Evolutionary conservation across 2,888 invertebrate genomes (phyloP), one percentile per base, ranked within the genome.

Genomic region (Rotaria socialis): DNA sequence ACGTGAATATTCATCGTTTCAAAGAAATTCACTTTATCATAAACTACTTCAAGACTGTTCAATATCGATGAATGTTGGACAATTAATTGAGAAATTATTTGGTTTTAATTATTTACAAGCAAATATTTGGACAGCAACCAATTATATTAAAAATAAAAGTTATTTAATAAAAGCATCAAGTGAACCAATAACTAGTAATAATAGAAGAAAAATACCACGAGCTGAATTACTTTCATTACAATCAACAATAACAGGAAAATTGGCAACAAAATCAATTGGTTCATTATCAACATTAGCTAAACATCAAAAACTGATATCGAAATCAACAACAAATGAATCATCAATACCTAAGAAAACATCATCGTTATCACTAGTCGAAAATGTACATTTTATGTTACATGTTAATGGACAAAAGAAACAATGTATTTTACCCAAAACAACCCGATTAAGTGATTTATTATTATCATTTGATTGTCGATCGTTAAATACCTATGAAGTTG

Each of bases 71-170:
- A 80, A 80, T 47, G n/a, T 80, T 4, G 80, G 80, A 80, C 80
- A 80, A 80, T 80, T 80, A n/a, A 80, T 80, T 11, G 47, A 80
- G 14, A 80, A 80, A 80, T 80, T 80, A n/a, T 80, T 80, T 47
- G 80, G 80, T 80, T 47, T 47, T n/a, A 80, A 80, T 80, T 80
- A 80, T 80, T 80, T 80, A 80, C 80, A 80, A 80, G 80, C 80
- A 0, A 80, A 80, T 80, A 80, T 80, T 6, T 80, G 80, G 80
- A 80, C 80, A n/a, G 80, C 80, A n/a, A 47, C 47, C 0, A 80
- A 80, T 47, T 80, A 80, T 80, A 47, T 67, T 19, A 67, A 67
- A 35, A 67, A 67, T 41, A 67, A 67, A 67, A 67, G 67, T 41
- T 35, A 16, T 41, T 19, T 67, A 35, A 67, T 67, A 19, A 67